Evolutionary conservation across 2,888 invertebrate species (phyloP), one percentile per base, ranked within the genome.

Genomic region (Amaurobius ferox): DNA sequence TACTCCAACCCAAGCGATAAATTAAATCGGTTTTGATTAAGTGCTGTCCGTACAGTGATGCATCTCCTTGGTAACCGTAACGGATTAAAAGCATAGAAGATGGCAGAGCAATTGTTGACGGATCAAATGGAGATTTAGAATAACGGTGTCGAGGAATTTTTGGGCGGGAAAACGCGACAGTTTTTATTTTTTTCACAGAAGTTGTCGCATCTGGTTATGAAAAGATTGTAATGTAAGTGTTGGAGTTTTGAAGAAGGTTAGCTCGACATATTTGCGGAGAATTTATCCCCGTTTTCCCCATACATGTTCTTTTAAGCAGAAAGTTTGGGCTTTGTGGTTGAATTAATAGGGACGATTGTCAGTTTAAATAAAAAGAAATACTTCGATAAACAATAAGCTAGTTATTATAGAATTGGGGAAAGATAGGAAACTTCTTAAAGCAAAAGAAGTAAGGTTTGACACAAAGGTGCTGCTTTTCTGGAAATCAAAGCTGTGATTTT

Each of bases 1-100:
- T 19, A 72, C 64, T 66, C 35, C 44, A 35, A 85, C 29, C 77
- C 64, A 77, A 72, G 83, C 83, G 83, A 55, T 71, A 85, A 85
- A 85, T 85, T 85, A 85, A 85, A 77, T 85, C 77, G 66, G 77
- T 55, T 80, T 85, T 85, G 83, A 85, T 85, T 85, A 85, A 85
- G 83, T 85, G 66, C 67, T 61, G 32, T 13, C 62, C 6, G 39
- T 40, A 83, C 81, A 83, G 48, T 81, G 81, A 83, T 70, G 71
- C 28, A 83, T 83, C 61, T 30, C 40, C 44, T 19, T 16, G 28
- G n/a, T 68, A 48, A 83, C 62, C 44, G 76, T 62, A 81, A 71
- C 64, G 70, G 81, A 76, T 83, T 83, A 83, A 70, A 70, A 70
- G 23, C 28, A 29, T 13, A 26, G 19, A 9, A 26, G n/a, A 11